Conservation (phyloP, 2,113 vertebrate genomes). For the Misgurnus mizolepis region DNA sequence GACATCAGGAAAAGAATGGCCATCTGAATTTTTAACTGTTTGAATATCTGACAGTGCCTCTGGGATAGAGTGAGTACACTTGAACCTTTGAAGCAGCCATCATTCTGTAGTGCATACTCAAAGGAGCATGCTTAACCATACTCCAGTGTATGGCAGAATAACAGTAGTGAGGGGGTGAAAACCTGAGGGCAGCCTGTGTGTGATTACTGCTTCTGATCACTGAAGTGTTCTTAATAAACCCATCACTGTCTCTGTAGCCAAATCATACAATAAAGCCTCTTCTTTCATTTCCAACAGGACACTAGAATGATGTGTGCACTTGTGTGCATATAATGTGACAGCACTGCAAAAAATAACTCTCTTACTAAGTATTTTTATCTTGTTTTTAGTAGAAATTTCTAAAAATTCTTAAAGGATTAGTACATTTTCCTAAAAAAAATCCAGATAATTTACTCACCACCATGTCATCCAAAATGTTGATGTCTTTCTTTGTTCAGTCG, state of each 20-base stretch:
- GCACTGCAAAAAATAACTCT: neutral
- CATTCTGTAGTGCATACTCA: conserved; percentile 19
- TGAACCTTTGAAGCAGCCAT: conserved; percentile 24
- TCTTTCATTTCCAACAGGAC: neutral
- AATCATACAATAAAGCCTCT: neutral
- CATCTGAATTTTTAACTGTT: neutral
- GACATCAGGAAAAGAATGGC: neutral
- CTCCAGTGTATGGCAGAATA: conserved; percentile 1
- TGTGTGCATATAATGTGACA: neutral
- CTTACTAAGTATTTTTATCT: neutral
- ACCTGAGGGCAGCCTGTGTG: conserved; percentile 1
- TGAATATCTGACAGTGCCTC: conserved; percentile 23
- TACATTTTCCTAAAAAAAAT: too few species aligned
- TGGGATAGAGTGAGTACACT: conserved; percentile 2
- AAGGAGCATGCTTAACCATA: conserved; percentile 25
- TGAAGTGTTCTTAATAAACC: conserved; percentile 33
- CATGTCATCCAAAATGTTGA: too few species aligned
- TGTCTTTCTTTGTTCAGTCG: too few species aligned
- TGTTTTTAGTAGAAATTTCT: too few species aligned
- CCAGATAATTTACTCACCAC: too few species aligned
- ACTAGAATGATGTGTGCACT: neutral
- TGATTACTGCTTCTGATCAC: conserved; percentile 22
- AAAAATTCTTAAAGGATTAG: too few species aligned
- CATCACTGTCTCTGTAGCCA: neutral
- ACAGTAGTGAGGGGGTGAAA: conserved; percentile 19